Base-by-base conservation (phyloP, 2,888 invertebrate genomes). In the Microctonus brassicae region DNA sequence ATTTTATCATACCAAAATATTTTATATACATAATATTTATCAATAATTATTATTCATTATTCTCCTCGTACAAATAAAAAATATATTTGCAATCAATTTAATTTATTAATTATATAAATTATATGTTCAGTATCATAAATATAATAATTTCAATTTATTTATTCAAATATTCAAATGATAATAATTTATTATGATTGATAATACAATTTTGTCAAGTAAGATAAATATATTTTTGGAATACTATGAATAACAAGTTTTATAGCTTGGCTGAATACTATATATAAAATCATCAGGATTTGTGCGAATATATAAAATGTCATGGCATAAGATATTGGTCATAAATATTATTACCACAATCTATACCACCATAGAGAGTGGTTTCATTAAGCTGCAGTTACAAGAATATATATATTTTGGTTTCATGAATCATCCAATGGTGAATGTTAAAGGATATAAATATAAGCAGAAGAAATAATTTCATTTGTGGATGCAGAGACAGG, bases 321-420 rank as follows among this genome's bases (percentile, higher is more conserved):
- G 26, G 36, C 33, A 69, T 69, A 47, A 64, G 36, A 64, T 70
- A 64, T 64, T 70, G 52, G 47, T 11, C 64, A 70, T 70, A 64
- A 70, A 70, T 70, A 64, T 58, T 58, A 64, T 17, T 11, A 36
- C 34, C n/a, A n/a, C n/a, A n/a, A n/a, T n/a, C n/a, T 13, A 47
- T 29, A 22, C 58, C 58, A 57, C 39, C n/a, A n/a, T n/a, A 24
- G 36, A 5, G n/a, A 62, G 22, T 22, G 55, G 55, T 53, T 33
- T 55, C 39, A 9, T 11, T 33, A 26, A 7, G 53, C n/a, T n/a
- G n/a, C 20, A 20, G 26, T 65, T 65, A 1, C 47, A 36, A n/a
- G n/a, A n/a, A n/a, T 24, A 33, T 22, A 55, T 65, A 24, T 68
- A 60, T 33, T n/a, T n/a, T n/a, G n/a, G 68, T 47, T n/a, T 34